Percentiles rank a stretch among this genome's conserved stretches.
Conservation (phyloP, 2,113 vertebrate species). For the Symphodus melops region DNA sequence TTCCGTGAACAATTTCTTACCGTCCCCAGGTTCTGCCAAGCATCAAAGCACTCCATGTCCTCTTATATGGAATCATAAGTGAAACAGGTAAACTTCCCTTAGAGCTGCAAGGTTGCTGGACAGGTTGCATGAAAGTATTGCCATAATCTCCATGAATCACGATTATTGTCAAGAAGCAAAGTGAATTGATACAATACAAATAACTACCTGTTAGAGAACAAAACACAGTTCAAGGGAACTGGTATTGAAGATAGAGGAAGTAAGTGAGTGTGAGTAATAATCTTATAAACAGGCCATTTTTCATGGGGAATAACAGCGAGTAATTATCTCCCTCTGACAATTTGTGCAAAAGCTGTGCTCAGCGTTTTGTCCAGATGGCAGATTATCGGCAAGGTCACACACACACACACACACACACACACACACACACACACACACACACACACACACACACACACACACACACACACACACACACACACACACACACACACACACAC, state of each 20-base stretch:
- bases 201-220: too few relatives aligned
- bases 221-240: background rate
- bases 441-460: conserved; percentile 1
- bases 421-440: background rate
- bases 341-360: conserved; percentile 26
- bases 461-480: conserved; percentile 1
- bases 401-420: background rate
- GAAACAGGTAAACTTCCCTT: background rate
- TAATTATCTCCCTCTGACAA: conserved; percentile 27
- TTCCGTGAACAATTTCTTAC: background rate
- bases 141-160: too few relatives aligned
- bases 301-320: conserved; percentile 10
- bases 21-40: background rate
- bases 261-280: background rate
- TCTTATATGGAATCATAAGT: background rate
- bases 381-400: conserved; percentile 49
- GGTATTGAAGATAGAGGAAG: background rate
- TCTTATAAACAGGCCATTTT: conserved; percentile 27
- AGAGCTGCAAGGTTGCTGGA: background rate
- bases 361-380: conserved; percentile 55
- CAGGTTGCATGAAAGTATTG: too few relatives aligned
- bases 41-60: background rate
- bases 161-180: background rate
- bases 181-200: background rate
- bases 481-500: conserved; percentile 1